These are phyloP conservation scores for Drosophila athabasca DNA, from an alignment of 1,140 invertebrate genomes.

Conservation along the genomic window DNA sequence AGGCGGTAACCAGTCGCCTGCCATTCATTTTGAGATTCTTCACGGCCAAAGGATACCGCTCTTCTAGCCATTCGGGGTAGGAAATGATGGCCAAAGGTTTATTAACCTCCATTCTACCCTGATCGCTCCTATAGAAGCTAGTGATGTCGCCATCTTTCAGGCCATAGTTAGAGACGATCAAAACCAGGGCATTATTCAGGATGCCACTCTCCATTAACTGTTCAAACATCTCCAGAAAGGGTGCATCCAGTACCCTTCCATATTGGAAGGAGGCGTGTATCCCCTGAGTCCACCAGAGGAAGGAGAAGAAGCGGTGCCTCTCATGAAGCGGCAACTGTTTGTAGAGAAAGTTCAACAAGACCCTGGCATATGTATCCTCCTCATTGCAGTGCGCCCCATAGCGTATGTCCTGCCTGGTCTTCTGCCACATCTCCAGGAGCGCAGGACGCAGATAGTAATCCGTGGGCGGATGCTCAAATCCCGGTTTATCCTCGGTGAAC, in stretches of 20 bases:
- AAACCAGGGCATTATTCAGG: slow-evolving; percentile 87
- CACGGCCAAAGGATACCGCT: slow-evolving; percentile 86
- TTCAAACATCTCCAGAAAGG: slow-evolving; percentile 85
- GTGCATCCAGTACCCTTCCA: slow-evolving; percentile 86
- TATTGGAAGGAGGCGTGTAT: slow-evolving; percentile 90
- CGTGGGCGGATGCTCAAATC: slow-evolving; percentile 90
- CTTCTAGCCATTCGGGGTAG: slow-evolving; percentile 89
- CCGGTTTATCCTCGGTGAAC: slow-evolving; percentile 90
- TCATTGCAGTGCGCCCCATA: slow-evolving; percentile 84
- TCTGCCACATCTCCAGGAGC: slow-evolving; percentile 85
- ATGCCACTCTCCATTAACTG: slow-evolving; percentile 85
- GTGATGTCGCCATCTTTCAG: slow-evolving; percentile 87
- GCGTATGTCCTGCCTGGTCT: slow-evolving; percentile 43
- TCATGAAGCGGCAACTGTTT: slow-evolving; percentile 76
- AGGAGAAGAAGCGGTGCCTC: slow-evolving; percentile 86
- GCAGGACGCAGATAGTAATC: slow-evolving; percentile 92
- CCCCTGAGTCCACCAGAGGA: slow-evolving; percentile 90
- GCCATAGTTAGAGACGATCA: slow-evolving; percentile 95
- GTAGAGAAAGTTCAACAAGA: slow-evolving; percentile 85
- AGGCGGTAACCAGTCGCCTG: slow-evolving; percentile 90
- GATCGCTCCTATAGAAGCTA: slow-evolving; percentile 83
- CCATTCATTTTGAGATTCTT: slow-evolving; percentile 88
- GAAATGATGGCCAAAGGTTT: slow-evolving; percentile 91
- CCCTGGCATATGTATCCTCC: slow-evolving; percentile 84
- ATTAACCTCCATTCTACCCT: slow-evolving; percentile 92